These are phyloP conservation scores for Phyllostomus hastatus DNA, from an alignment of 2,113 vertebrate species.

Conservation along the genomic window DNA sequence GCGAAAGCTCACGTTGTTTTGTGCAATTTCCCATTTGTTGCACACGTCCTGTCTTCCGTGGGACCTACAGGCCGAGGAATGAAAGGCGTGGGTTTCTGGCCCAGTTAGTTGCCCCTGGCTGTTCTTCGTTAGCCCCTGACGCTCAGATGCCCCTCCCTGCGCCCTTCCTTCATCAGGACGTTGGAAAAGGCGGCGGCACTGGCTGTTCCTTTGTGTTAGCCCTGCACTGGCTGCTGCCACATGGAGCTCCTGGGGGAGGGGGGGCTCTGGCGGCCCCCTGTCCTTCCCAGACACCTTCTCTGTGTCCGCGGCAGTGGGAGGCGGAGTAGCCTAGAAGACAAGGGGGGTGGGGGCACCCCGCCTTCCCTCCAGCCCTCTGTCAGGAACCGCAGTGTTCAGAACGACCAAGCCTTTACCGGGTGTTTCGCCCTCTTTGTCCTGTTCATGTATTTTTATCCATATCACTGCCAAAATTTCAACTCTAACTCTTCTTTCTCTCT, in stretches of 20 bases:
- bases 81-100: background rate
- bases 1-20: background rate
- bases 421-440: background rate
- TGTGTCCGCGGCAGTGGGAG: background rate
- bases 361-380: no score
- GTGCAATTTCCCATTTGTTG: background rate
- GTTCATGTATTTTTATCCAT: background rate
- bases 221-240: background rate
- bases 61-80: background rate
- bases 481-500: background rate
- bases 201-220: background rate
- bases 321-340: background rate
- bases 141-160: background rate
- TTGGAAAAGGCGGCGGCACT: background rate
- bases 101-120: background rate
- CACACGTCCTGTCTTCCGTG: background rate
- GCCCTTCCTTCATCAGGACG: background rate
- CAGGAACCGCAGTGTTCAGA: background rate
- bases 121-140: background rate
- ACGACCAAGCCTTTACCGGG: background rate
- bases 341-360: no score
- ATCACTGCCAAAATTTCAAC: background rate
- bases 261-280: background rate
- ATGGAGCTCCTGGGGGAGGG: background rate
- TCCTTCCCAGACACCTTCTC: slow-evolving; percentile 85